A percentile compares a stretch with the other conserved stretches of the same genome.
These are phyloP conservation scores for Drosophila macrothrix DNA, from an alignment of 2,888 invertebrate genomes.

Conservation along the genomic window DNA sequence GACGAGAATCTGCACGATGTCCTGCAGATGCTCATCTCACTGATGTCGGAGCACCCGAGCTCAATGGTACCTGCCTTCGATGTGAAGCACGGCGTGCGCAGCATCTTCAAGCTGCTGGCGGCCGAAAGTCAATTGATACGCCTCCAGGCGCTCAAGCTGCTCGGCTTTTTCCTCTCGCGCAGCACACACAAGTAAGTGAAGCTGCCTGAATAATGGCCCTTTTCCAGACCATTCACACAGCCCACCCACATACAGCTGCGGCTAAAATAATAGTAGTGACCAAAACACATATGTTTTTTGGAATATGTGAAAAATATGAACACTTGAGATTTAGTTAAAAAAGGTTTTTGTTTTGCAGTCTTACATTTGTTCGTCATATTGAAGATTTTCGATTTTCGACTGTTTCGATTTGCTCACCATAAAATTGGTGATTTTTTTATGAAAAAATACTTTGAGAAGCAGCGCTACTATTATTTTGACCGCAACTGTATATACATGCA, in stretches of 20 bases:
- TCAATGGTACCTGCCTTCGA: constrained; percentile 99
- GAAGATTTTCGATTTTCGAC: too few species aligned
- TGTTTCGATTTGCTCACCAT: too few species aligned
- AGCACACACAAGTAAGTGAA: constrained; percentile 97
- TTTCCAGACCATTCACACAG: background rate
- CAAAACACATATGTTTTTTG: background rate
- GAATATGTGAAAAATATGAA: background rate
- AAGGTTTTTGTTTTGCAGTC: too few species aligned
- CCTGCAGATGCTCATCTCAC: constrained; percentile 96
- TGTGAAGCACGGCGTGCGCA: constrained; percentile 97
- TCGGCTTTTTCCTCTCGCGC: constrained; percentile 98
- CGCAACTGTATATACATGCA: background rate
- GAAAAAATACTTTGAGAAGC: background rate
- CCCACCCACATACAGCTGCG: background rate
- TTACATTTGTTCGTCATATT: too few species aligned
- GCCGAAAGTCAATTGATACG: constrained; percentile 98
- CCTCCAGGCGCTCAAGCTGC: constrained; percentile 96
- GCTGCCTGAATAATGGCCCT: constrained; percentile 1
- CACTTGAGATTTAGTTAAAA: background rate
- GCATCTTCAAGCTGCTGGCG: constrained; percentile 98
- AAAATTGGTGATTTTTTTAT: background rate
- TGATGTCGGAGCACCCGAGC: constrained; percentile 99
- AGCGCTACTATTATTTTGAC: background rate
- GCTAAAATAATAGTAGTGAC: background rate
- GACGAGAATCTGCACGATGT: constrained; percentile 99